A percentile compares a stretch with the other conserved stretches of the same genome.
Evolutionary conservation across 2,113 vertebrate genomes (phyloP).

Genomic region (Noctilio leporinus): DNA sequence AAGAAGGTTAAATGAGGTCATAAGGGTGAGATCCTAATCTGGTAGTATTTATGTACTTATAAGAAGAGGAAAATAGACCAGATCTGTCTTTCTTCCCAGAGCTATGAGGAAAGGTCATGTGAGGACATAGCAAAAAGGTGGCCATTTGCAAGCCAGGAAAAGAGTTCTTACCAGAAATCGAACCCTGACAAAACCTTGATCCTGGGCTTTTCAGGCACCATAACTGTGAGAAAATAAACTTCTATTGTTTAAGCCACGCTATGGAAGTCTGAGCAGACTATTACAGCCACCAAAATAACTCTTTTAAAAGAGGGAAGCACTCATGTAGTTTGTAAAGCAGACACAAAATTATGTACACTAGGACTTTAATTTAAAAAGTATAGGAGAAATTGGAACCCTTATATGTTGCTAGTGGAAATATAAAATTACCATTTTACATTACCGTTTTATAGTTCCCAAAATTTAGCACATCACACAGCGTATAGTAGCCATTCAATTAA

Average conservation of each 20-base stretch:
- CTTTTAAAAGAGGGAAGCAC: neutral
- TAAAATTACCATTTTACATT: too few relatives aligned
- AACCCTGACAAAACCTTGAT: neutral
- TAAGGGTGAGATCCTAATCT: neutral
- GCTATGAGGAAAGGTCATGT: neutral
- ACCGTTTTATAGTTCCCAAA: too few relatives aligned
- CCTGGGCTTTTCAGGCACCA: neutral
- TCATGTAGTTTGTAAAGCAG: neutral
- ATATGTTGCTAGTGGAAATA: neutral
- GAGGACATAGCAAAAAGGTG: neutral
- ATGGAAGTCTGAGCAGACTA: neutral
- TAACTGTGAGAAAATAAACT: neutral
- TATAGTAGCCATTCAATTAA: neutral
- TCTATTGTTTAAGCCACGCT: neutral
- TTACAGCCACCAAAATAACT: neutral
- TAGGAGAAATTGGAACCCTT: neutral
- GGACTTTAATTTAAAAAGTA: conserved; percentile 9
- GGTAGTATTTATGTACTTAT: neutral
- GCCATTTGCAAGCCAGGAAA: neutral
- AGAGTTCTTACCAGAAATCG: neutral
- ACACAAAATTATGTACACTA: neutral
- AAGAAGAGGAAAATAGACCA: neutral
- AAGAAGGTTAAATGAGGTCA: neutral
- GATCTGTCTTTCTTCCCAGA: neutral
- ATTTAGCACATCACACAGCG: neutral